A percentile compares a stretch with the other conserved stretches of the same genome.
Evolutionary conservation across 2,113 vertebrate species (phyloP).

Genomic region (Hyaena hyaena): DNA sequence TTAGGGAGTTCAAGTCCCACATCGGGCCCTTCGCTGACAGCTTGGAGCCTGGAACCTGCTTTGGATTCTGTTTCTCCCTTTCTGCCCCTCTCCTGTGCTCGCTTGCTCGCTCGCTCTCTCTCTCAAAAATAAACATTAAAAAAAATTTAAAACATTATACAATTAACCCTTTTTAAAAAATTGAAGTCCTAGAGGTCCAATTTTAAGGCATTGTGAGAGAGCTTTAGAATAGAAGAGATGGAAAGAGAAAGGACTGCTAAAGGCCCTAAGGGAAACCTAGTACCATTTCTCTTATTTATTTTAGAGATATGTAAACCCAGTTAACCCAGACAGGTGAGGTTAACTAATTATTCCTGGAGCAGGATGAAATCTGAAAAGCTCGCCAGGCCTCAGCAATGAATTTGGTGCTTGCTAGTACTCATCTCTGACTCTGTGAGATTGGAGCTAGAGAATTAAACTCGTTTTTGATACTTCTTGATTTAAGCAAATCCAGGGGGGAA

Average conservation of each 20-base stretch:
- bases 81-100: too few species aligned
- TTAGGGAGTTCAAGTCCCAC: too few species aligned
- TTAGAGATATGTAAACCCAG: not conserved
- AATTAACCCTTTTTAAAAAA: not conserved
- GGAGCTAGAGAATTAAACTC: constrained; percentile 1
- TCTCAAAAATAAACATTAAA: too few species aligned
- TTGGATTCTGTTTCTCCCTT: too few species aligned
- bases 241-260: not conserved
- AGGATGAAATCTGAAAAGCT: not conserved
- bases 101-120: too few species aligned
- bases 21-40: too few species aligned
- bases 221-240: not conserved
- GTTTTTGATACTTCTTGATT: not conserved
- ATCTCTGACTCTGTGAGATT: not conserved
- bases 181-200: not conserved
- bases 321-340: not conserved
- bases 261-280: not conserved
- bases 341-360: not conserved
- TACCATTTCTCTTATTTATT: not conserved
- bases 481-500: not conserved
- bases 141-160: not conserved
- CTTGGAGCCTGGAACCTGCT: too few species aligned
- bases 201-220: not conserved
- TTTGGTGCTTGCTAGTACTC: not conserved
- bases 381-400: not conserved